Conservation (phyloP, 2,888 invertebrate genomes). For the Aricia artaxerxes region DNA sequence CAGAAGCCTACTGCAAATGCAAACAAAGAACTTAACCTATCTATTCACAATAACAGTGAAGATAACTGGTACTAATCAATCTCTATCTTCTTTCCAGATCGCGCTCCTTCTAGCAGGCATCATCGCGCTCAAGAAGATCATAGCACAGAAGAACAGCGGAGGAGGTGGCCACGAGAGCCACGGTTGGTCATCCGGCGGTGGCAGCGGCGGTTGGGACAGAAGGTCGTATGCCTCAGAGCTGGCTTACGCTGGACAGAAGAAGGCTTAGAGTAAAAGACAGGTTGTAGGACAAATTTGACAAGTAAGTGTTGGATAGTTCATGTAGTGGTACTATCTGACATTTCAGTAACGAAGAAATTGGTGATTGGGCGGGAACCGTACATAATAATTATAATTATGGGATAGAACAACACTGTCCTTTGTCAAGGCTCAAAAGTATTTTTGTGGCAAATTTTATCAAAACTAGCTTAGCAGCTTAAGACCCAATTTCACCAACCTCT, state of each 20-base stretch:
- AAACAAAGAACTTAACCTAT: too few relatives aligned
- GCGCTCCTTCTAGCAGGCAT: slow-evolving; percentile 90
- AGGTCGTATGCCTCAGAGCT: slow-evolving; percentile 81
- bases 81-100: slow-evolving; percentile 81
- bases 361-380: too few relatives aligned
- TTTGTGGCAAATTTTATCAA: too few relatives aligned
- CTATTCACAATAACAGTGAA: too few relatives aligned
- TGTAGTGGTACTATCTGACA: too few relatives aligned
- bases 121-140: slow-evolving; percentile 89
- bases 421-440: too few relatives aligned
- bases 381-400: too few relatives aligned
- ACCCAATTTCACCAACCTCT: too few relatives aligned
- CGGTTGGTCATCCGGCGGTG: slow-evolving; percentile 76
- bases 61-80: background rate
- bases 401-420: too few relatives aligned
- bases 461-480: too few relatives aligned
- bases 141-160: slow-evolving; percentile 83
- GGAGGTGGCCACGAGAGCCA: slow-evolving; percentile 75
- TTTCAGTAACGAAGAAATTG: too few relatives aligned
- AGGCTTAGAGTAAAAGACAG: slow-evolving; percentile 46
- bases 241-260: slow-evolving; percentile 85
- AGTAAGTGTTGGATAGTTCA: background rate
- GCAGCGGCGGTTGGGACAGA: slow-evolving; percentile 84
- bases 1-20: too few relatives aligned
- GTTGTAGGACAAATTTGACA: slow-evolving; percentile 10